A percentile compares a stretch with the other conserved stretches of the same genome.
Evolutionary conservation across 2,888 invertebrate genomes (phyloP).

Genomic region (Coleophora deauratella): DNA sequence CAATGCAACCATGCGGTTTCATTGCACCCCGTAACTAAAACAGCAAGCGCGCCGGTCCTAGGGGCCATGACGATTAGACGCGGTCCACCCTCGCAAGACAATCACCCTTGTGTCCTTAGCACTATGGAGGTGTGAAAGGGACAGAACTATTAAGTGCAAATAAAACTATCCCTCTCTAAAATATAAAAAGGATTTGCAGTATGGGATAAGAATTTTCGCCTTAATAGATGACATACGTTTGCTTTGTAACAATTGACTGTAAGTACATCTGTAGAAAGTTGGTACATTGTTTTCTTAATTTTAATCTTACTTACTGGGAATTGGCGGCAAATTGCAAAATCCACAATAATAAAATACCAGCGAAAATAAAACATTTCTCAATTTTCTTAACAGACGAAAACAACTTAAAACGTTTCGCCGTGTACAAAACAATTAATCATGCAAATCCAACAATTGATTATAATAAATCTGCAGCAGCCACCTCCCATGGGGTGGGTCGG

Average conservation of each 20-base stretch:
- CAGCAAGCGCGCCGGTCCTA: constrained; percentile 49
- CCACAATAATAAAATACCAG: too few species aligned
- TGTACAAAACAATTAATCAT: constrained; percentile 45
- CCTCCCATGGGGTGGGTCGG: constrained; percentile 21
- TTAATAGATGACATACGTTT: constrained; percentile 41
- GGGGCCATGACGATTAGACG: constrained; percentile 47
- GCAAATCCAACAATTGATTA: constrained; percentile 54
- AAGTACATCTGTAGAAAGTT: too few species aligned
- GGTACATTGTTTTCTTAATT: too few species aligned
- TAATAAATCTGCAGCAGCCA: constrained; percentile 42
- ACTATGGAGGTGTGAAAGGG: constrained; percentile 26
- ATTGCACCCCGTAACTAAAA: constrained; percentile 56
- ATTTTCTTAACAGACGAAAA: neutral
- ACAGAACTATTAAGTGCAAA: constrained; percentile 20
- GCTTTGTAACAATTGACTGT: constrained; percentile 55
- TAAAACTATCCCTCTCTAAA: too few species aligned
- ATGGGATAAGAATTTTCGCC: constrained; percentile 27
- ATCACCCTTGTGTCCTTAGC: constrained; percentile 18
- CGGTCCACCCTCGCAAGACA: constrained; percentile 46
- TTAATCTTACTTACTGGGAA: too few species aligned
- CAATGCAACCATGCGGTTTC: constrained; percentile 52
- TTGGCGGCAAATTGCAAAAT: too few species aligned
- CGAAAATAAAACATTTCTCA: too few species aligned
- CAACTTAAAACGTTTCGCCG: constrained; percentile 27
- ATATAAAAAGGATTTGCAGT: constrained; percentile 21